Percentiles rank a stretch among this genome's conserved stretches.
Evolutionary conservation across 1,140 invertebrate genomes (phyloP).

Genomic region (Thalassaphorura encarpata): DNA sequence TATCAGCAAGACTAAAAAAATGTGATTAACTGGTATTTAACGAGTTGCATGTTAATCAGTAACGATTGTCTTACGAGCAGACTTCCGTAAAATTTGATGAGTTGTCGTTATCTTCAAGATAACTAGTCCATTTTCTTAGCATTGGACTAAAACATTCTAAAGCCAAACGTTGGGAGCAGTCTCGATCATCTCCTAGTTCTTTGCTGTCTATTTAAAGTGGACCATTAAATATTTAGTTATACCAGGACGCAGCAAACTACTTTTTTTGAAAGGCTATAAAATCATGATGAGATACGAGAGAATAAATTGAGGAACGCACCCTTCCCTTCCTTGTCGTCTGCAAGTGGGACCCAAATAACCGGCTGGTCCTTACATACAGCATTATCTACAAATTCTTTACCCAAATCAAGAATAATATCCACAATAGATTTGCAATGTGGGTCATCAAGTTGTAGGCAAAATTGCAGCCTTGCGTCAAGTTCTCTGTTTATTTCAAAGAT

Average conservation of each 20-base stretch:
- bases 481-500: no score
- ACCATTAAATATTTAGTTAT: no score
- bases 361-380: background rate
- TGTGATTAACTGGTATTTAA: background rate
- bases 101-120: background rate
- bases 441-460: background rate
- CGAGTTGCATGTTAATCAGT: background rate
- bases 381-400: slow-evolving; percentile 2
- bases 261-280: no score
- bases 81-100: background rate
- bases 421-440: background rate
- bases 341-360: background rate
- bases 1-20: background rate
- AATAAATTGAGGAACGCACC: no score
- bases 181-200: no score
- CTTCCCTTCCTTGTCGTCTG: no score
- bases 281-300: no score
- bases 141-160: background rate
- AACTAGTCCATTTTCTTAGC: background rate
- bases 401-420: background rate
- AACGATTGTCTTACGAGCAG: background rate
- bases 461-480: background rate
- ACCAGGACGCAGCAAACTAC: no score
- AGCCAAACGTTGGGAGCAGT: no score
- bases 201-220: no score